phyloP scores from a whole-genome alignment of 2,797 vertebrate species.

The Clarias platycephalus region DNA sequence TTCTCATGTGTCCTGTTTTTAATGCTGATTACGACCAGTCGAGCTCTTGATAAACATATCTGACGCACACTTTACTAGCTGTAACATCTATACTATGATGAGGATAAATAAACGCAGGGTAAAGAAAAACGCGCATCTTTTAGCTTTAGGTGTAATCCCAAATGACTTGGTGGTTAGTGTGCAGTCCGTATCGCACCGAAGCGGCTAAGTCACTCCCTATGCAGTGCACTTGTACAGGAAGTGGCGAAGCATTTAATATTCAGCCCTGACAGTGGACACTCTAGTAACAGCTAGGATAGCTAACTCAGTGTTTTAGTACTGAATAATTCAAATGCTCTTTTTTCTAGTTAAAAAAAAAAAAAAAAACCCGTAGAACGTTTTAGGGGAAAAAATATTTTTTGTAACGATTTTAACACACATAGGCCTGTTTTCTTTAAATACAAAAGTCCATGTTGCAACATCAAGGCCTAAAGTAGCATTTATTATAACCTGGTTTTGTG shows the following conservation, averaged over 20 bases:
- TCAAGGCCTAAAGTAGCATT: not conserved
- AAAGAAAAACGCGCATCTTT: not conserved
- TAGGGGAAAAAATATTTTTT: too few relatives aligned
- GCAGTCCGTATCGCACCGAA: not conserved
- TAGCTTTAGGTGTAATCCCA: not conserved
- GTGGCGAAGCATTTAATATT: not conserved
- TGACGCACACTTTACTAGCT: not conserved
- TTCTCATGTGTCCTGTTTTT: too few relatives aligned
- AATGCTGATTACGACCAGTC: not conserved
- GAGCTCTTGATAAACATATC: too few relatives aligned
- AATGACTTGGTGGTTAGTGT: not conserved
- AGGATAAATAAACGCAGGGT: too few relatives aligned
- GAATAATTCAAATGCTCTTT: not conserved
- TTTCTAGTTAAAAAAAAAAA: not conserved
- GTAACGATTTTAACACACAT: not conserved
- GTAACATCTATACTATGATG: not conserved
- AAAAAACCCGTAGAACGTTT: not conserved
- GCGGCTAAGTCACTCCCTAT: not conserved
- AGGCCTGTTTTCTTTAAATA: not conserved
- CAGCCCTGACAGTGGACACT: not conserved
- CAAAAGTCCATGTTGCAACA: not conserved
- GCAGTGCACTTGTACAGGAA: slow-evolving; percentile 9
- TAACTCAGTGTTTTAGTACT: not conserved
- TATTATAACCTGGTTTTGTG: not conserved
- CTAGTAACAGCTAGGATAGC: not conserved